phyloP scores from a whole-genome alignment of 2,113 vertebrate genomes.

The Oryzias curvinotus region DNA sequence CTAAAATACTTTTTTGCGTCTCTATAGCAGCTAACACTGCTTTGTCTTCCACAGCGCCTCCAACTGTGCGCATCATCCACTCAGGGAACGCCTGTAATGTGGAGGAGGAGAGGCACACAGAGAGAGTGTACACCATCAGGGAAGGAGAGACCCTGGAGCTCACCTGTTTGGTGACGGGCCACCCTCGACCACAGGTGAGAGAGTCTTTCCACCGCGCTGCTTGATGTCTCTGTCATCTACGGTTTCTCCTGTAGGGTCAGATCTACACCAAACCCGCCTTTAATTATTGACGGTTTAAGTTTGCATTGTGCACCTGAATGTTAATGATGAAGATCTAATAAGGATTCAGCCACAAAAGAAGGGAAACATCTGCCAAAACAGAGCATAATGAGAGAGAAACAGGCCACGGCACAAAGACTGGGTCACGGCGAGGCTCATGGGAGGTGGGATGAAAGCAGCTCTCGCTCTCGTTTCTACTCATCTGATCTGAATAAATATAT shows the following conservation, averaged over 20 bases:
- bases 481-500: constrained; percentile 35
- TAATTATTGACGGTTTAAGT: constrained; percentile 63
- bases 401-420: constrained; percentile 26
- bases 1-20: too few relatives aligned
- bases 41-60: constrained; percentile 82
- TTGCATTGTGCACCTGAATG: constrained; percentile 55
- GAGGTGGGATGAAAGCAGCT: constrained; percentile 16
- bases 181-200: constrained; percentile 93
- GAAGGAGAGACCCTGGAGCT: constrained; percentile 96
- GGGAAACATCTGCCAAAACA: constrained; percentile 56
- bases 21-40: too few relatives aligned
- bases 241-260: too few relatives aligned
- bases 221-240: too few relatives aligned
- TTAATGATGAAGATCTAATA: constrained; percentile 58
- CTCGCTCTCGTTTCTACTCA: constrained; percentile 26
- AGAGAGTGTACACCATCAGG: constrained; percentile 94
- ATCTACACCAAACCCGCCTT: constrained; percentile 50
- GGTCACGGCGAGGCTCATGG: constrained; percentile 44
- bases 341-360: constrained; percentile 43
- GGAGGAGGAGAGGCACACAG: constrained; percentile 94
- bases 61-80: constrained; percentile 93
- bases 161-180: constrained; percentile 93
- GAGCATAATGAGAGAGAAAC: constrained; percentile 35
- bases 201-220: accelerated
- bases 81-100: constrained; percentile 96